phyloP scores from a whole-genome alignment of 2,113 vertebrate genomes.

The Megaptera novaeangliae region DNA sequence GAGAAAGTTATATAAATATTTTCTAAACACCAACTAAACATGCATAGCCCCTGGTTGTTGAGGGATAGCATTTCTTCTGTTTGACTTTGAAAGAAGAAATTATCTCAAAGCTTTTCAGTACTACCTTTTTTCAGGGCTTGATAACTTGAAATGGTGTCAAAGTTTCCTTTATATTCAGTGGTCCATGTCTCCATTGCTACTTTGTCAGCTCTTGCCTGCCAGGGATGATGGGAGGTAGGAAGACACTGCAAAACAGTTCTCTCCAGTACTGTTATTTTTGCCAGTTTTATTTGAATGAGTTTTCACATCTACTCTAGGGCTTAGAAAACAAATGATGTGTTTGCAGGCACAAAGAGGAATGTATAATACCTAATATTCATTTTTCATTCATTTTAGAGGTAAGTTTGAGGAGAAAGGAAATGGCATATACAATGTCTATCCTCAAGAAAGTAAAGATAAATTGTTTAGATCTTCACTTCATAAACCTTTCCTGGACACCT shows the following conservation, averaged over 20 bases:
- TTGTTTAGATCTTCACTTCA: neutral
- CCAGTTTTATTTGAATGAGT: neutral
- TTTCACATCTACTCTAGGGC: neutral
- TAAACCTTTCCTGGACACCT: neutral
- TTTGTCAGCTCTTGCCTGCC: neutral
- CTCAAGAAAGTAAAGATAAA: neutral
- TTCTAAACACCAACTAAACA: neutral
- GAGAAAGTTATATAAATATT: neutral
- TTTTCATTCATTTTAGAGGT: neutral
- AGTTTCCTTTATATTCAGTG: neutral
- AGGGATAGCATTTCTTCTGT: neutral
- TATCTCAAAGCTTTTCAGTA: neutral
- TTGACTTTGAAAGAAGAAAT: neutral
- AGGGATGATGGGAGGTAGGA: neutral
- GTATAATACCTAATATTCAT: neutral
- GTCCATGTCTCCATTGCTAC: neutral
- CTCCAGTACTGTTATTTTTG: neutral
- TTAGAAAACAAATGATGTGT: neutral
- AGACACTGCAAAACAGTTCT: neutral
- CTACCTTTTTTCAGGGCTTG: neutral
- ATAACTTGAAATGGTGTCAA: neutral
- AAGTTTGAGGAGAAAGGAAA: neutral
- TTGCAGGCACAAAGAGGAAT: neutral
- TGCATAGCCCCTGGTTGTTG: neutral
- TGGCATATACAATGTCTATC: neutral